Conservation (phyloP, 2,113 vertebrate genomes). For the Centropus unirufus region DNA sequence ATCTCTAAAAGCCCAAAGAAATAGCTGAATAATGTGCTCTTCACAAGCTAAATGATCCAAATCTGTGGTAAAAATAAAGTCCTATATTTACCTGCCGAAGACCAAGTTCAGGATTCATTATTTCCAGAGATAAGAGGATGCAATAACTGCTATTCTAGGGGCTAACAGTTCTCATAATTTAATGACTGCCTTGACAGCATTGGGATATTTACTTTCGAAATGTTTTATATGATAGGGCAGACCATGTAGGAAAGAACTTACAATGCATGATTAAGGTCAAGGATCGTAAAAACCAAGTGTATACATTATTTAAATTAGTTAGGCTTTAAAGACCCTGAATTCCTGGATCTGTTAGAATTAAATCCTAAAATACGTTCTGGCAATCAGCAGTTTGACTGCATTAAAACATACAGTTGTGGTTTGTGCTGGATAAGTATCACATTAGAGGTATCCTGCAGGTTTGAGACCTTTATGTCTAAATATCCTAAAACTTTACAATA, state of each 20-base stretch:
- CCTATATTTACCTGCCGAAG: not conserved
- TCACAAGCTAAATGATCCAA: not conserved
- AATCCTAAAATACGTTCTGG: not conserved
- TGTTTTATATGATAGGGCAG: not conserved
- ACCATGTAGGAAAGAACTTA: not conserved
- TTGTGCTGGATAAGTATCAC: not conserved
- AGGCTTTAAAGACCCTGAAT: not conserved
- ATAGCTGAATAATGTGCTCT: not conserved
- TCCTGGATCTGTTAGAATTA: not conserved
- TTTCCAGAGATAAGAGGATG: not conserved
- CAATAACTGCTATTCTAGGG: not conserved
- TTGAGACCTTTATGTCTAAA: not conserved
- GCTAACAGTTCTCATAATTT: not conserved
- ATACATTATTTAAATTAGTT: constrained; percentile 4
- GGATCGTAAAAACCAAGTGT: not conserved
- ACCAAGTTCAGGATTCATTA: not conserved
- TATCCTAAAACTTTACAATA: not conserved
- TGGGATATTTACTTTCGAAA: not conserved
- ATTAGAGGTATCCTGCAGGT: not conserved
- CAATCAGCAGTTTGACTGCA: not conserved
- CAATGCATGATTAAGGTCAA: not conserved
- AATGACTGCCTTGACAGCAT: not conserved
- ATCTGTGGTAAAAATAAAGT: not conserved
- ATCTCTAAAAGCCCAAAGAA: not conserved
- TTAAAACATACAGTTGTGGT: not conserved